These are phyloP conservation scores for Ophiodon elongatus DNA, from an alignment of 2,113 vertebrate genomes.

Conservation along the genomic window DNA sequence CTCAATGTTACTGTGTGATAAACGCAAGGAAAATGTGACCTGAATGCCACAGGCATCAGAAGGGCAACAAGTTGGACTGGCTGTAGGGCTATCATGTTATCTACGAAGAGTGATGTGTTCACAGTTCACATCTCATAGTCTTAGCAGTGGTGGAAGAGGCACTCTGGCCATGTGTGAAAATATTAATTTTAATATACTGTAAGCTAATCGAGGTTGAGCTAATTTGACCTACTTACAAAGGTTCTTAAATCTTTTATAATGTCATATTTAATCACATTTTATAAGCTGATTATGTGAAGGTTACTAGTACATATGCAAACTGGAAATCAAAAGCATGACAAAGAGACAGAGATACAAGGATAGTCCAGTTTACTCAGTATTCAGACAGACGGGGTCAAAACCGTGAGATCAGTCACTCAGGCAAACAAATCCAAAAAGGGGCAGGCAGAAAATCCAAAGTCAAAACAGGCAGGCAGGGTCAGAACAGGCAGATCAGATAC, in stretches of 20 bases:
- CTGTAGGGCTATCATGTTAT: not conserved
- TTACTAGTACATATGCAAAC: not conserved
- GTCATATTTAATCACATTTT: not conserved
- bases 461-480: not conserved
- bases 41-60: not conserved
- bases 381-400: not conserved
- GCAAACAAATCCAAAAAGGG: not conserved
- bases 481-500: not conserved
- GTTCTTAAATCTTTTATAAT: not conserved
- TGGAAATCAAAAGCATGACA: not conserved
- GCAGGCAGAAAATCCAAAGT: not conserved
- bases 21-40: constrained; percentile 13
- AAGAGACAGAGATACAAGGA: not conserved
- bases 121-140: not conserved
- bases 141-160: not conserved
- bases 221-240: not conserved
- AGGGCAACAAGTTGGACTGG: not conserved
- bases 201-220: not conserved
- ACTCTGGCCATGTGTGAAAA: not conserved
- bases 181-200: not conserved
- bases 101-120: not conserved
- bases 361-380: not conserved
- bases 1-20: constrained; percentile 21
- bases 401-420: not conserved
- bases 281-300: not conserved